Conservation (phyloP, 2,113 vertebrate genomes). For the Aix galericulata region DNA sequence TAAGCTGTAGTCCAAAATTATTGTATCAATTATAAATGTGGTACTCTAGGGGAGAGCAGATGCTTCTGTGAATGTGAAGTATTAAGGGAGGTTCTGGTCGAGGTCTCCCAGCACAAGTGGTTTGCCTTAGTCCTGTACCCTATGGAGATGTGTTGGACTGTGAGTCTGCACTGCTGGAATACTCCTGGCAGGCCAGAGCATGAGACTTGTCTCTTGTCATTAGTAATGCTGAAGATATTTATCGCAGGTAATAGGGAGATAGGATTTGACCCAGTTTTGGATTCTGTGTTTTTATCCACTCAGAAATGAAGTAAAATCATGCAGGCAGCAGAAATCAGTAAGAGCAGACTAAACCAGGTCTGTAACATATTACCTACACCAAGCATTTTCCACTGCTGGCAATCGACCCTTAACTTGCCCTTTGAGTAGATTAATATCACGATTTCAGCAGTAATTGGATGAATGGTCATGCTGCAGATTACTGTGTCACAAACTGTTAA, state of each 20-base stretch:
- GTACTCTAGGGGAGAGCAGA: not conserved
- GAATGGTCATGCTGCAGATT: not conserved
- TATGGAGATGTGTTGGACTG: not conserved
- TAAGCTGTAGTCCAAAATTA: not conserved
- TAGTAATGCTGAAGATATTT: not conserved
- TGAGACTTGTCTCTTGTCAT: not conserved
- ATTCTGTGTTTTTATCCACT: not conserved
- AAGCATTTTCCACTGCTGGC: not conserved
- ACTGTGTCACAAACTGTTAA: not conserved
- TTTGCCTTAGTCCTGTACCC: fast-evolving
- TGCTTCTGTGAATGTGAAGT: not conserved
- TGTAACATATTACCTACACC: not conserved
- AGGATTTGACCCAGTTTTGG: not conserved
- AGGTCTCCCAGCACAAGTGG: not conserved
- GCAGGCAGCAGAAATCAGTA: not conserved
- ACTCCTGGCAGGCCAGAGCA: not conserved
- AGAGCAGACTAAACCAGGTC: not conserved
- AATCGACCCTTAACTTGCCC: not conserved
- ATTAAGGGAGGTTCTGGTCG: not conserved
- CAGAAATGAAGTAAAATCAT: not conserved
- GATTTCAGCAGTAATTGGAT: not conserved
- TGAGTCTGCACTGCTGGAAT: fast-evolving
- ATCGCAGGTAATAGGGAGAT: not conserved
- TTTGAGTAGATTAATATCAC: constrained; percentile 18
- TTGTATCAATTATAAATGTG: not conserved